A percentile compares a stretch with the other conserved stretches of the same genome.
phyloP scores from a whole-genome alignment of 2,888 invertebrate genomes.

The Cacoxenus indagator region DNA sequence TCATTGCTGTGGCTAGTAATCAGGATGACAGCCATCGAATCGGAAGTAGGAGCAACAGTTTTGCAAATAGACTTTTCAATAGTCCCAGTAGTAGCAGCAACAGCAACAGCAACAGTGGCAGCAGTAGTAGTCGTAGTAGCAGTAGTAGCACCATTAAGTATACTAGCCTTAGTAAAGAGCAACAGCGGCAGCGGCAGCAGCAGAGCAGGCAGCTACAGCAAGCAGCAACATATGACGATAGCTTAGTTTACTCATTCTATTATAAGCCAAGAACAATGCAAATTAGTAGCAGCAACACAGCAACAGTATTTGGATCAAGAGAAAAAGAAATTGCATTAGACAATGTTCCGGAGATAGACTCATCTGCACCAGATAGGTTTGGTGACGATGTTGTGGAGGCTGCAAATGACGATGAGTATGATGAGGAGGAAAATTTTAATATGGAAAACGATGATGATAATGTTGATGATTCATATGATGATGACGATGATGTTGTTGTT shows the following conservation, averaged over 20 bases:
- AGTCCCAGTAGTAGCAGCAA: not conserved
- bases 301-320: slow-evolving; percentile 19
- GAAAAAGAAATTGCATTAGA: slow-evolving; percentile 33
- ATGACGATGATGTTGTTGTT: slow-evolving; percentile 34
- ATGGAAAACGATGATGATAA: not conserved
- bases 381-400: slow-evolving; percentile 21
- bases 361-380: slow-evolving; percentile 36
- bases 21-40: slow-evolving; percentile 47
- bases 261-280: slow-evolving; percentile 21
- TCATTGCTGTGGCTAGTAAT: slow-evolving; percentile 44
- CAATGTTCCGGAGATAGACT: slow-evolving; percentile 26
- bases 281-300: slow-evolving; percentile 8
- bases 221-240: slow-evolving; percentile 27
- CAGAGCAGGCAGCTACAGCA: not conserved
- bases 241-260: slow-evolving; percentile 34
- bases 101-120: slow-evolving; percentile 30
- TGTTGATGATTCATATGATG: slow-evolving; percentile 18
- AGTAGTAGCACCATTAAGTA: slow-evolving; percentile 56
- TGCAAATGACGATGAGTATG: slow-evolving; percentile 21
- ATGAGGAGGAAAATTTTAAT: no score
- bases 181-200: slow-evolving; percentile 33
- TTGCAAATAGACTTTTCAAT: no score
- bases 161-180: slow-evolving; percentile 60
- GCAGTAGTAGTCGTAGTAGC: slow-evolving; percentile 50
- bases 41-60: no score